Evolutionary conservation across 2,888 invertebrate genomes (phyloP).

Genomic region (Stenichneumon culpator): DNA sequence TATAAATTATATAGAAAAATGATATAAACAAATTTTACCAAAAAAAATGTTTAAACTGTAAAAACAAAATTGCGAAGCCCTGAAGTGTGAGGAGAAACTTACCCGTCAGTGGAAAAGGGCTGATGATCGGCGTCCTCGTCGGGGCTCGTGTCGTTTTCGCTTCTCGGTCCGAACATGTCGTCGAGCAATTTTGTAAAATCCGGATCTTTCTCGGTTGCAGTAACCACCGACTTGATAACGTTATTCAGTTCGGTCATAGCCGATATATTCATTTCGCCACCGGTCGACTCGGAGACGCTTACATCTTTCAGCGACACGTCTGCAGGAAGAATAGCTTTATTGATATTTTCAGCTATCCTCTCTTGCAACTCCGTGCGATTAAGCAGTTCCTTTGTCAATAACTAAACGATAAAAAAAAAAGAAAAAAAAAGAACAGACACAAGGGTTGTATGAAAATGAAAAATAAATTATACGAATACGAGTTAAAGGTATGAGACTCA

Average conservation of each 20-base stretch:
- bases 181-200: slow-evolving; percentile 85
- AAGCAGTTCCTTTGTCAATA: slow-evolving; percentile 85
- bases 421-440: slow-evolving; percentile 1
- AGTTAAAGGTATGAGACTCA: slow-evolving; percentile 68
- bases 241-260: slow-evolving; percentile 84
- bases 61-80: background rate
- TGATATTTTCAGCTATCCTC: slow-evolving; percentile 87
- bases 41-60: too few relatives aligned
- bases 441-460: slow-evolving; percentile 17
- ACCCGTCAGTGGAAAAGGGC: slow-evolving; percentile 35
- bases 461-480: slow-evolving; percentile 5
- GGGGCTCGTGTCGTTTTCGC: slow-evolving; percentile 77
- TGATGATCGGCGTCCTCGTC: slow-evolving; percentile 76
- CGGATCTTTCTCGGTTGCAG: slow-evolving; percentile 86
- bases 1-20: too few relatives aligned
- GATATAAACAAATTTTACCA: too few relatives aligned
- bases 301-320: slow-evolving; percentile 76
- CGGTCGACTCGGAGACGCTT: slow-evolving; percentile 72
- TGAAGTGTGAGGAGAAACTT: background rate
- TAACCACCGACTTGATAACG: slow-evolving; percentile 86
- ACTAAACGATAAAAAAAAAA: slow-evolving; percentile 75
- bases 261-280: slow-evolving; percentile 78
- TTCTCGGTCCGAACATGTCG: slow-evolving; percentile 83
- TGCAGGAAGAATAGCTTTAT: slow-evolving; percentile 83
- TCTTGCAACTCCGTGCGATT: slow-evolving; percentile 86